Base-by-base conservation (phyloP, 2,888 invertebrate species). In the Baccha elongata region DNA sequence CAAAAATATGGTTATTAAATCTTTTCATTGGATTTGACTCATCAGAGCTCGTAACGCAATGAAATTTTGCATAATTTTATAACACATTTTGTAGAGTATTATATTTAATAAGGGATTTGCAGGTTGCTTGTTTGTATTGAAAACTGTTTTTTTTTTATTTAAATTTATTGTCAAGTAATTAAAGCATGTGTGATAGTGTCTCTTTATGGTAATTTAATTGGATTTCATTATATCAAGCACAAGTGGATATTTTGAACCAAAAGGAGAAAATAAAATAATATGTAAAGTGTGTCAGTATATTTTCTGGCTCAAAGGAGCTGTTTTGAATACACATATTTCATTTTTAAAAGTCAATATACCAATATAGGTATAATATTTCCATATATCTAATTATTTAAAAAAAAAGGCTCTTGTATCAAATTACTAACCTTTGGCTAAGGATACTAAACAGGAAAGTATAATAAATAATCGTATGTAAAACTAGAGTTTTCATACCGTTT, bases 1-100 rank as follows among this genome's bases (percentile, higher is more conserved):
- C 73, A 64, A 55, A 74, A 74, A 68, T 68, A 74, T 69, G 80
- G 55, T 64, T 74, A 80, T 64, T 80, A 42, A 68, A 8, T 55
- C 53, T 55, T 68, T 69, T 62, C 26, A 64, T 72, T 52, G 69
- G 62, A 71, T 76, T 65, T 67, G 67, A 52, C 58, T 78, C 67
- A 48, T 60, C 72, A 60, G 50, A 3, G 60, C 48, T 17, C 35
- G 44, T 35, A 68, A 60, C 15, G 46, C 42, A 44, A 48, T 79
- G 44, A 53, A 52, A 29, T 62, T 37, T 53, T 68, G 60, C 53
- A 55, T 74, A 67, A 67, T 73, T 72, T 67, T 40, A 62, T 40
- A 32, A 52, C 23, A 40, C n/a, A n/a, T n/a, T n/a, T n/a, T n/a
- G n/a, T n/a, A n/a, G n/a, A 15, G 23, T 15, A 40, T 32, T 10